Evolutionary conservation across 2,888 invertebrate genomes (phyloP), one percentile per base, ranked within the genome.

Genomic region (Xylophagus ater): DNA sequence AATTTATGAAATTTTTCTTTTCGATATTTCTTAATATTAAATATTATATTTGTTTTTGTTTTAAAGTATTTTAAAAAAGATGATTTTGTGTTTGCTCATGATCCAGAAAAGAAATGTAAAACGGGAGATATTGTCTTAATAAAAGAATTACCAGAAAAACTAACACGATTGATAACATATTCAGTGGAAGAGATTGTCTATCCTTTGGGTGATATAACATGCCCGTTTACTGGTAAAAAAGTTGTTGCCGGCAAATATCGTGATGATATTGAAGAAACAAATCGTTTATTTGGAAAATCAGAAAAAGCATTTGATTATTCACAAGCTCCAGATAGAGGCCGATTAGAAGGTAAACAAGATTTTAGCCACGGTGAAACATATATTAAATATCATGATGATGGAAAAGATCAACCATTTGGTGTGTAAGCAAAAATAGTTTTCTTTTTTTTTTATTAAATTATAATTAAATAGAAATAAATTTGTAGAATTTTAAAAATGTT

Each of bases 101-200:
- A 90, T 67, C 85, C 86, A 0, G 58, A 78, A 2, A 78, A 80
- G 51, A 54, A 71, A 32, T 86, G 85, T 56, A 86, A 86, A 65
- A 73, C 78, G 8, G 89, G 89, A 2, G 90, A 90, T 55, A 69
- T 85, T 31, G 87, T 87, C 4, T 66, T 90, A 10, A 78, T 89
- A 48, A 73, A 84, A 58, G 73, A 75, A 48, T 59, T 89, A 34
- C 78, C 81, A 3, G 65, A 77, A 41, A 82, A 78, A 59, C 53
- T 85, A 45, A 83, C 86, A 0, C 76, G 78, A 43, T 62, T 85
- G 2, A 80, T 90, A 8, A 81, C 83, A 6, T 88, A 89, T 55
- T 72, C 77, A 66, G 76, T 90, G 1, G 70, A 81, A 53, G 76
- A 87, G 58, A 73, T 89, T 4, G 72, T 90, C 12, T 85, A 83